Conservation (phyloP, 2,888 invertebrate genomes). For the Noctua janthina region DNA sequence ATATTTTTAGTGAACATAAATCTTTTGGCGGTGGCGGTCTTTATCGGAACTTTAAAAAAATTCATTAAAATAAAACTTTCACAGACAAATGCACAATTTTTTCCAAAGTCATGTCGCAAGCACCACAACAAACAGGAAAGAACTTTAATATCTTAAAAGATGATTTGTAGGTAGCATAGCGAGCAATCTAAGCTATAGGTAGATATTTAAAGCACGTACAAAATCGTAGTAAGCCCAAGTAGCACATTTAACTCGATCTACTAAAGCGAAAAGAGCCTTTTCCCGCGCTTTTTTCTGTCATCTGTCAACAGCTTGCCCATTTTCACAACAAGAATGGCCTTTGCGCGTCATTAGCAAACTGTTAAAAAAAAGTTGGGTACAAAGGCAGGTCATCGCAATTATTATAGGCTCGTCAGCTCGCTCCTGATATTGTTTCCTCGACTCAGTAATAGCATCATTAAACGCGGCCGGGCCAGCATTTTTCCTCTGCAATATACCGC, state of each 20-base stretch:
- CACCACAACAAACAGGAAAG: not conserved
- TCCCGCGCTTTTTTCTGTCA: conserved; percentile 3
- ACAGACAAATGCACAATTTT: not conserved
- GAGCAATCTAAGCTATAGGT: not conserved
- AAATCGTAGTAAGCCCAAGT: not conserved
- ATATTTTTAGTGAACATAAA: not conserved
- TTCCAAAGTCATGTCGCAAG: not conserved
- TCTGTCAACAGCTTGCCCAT: conserved; percentile 46
- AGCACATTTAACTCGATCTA: not conserved
- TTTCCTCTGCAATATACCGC: conserved; percentile 69
- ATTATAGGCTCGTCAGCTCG: conserved; percentile 60
- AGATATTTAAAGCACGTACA: not conserved
- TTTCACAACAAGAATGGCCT: conserved; percentile 38
- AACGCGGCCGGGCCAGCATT: conserved; percentile 64
- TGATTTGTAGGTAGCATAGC: not conserved
- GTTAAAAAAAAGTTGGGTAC: conserved; percentile 51
- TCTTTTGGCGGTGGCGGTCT: not conserved
- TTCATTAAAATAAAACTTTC: not conserved
- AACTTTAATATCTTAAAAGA: not conserved
- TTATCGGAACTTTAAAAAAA: not conserved
- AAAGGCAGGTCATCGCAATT: conserved; percentile 62
- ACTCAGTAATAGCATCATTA: conserved; percentile 77
- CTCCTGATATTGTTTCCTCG: conserved; percentile 71
- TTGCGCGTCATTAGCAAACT: conserved; percentile 56
- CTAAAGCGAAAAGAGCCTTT: not conserved